These are phyloP conservation scores for Solenopsis invicta DNA, from an alignment of 1,140 invertebrate species.

Conservation along the genomic window DNA sequence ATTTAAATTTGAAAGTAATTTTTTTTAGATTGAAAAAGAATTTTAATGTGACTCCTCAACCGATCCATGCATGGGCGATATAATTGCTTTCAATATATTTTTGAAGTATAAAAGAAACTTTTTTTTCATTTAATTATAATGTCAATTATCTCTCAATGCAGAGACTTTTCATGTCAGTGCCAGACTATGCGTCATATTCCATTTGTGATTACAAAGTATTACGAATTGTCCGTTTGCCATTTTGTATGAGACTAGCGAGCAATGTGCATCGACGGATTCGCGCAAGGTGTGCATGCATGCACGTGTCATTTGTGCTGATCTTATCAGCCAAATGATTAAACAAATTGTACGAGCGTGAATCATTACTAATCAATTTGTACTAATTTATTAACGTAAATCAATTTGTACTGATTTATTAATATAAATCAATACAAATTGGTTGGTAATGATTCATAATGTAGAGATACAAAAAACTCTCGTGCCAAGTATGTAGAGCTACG, in stretches of 20 bases:
- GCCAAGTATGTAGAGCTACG: not conserved
- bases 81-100: constrained; percentile 41
- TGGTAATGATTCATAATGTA: too few species aligned
- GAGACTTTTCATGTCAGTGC: not conserved
- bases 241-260: not conserved
- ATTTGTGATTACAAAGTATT: too few species aligned
- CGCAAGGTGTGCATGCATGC: not conserved
- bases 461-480: too few species aligned
- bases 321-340: not conserved
- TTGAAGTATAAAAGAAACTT: constrained; percentile 17
- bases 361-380: not conserved
- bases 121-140: constrained; percentile 40
- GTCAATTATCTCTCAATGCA: not conserved
- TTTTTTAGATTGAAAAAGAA: constrained; percentile 7
- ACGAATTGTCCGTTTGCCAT: not conserved
- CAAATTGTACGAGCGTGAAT: not conserved
- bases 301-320: not conserved
- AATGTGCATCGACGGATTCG: not conserved
- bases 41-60: constrained; percentile 54
- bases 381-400: too few species aligned
- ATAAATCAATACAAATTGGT: too few species aligned
- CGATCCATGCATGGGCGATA: not conserved
- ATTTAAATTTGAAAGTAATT: constrained; percentile 28
- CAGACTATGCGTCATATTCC: not conserved
- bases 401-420: not conserved